Conservation (phyloP, 2,113 vertebrate genomes). For the Chlorodrepanis virens region DNA sequence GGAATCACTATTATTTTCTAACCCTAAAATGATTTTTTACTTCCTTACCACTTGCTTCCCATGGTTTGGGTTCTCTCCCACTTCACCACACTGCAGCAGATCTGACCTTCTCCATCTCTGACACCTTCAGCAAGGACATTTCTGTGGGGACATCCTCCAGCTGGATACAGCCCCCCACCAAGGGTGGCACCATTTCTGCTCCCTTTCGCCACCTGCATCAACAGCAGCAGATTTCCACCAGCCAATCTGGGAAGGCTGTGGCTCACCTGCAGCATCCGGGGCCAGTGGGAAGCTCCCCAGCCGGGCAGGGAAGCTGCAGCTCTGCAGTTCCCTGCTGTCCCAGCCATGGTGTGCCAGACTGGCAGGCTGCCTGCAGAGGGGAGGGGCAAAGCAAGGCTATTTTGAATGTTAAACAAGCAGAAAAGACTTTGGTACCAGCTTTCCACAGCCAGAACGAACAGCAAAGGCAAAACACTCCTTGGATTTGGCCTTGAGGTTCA, state of each 20-base stretch:
- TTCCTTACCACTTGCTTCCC: not conserved
- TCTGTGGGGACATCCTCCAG: not conserved
- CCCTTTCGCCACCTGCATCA: not conserved
- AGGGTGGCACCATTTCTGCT: not conserved
- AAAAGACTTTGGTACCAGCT: not conserved
- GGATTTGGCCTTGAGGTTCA: conserved; percentile 16
- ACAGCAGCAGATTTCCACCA: not conserved
- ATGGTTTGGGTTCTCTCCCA: accelerated
- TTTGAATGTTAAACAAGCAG: not conserved
- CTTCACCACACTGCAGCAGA: not conserved
- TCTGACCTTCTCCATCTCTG: not conserved
- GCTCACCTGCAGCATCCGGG: accelerated
- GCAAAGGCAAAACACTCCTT: not conserved
- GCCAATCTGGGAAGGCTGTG: accelerated
- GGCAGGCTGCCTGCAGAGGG: not conserved
- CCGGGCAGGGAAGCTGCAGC: not conserved
- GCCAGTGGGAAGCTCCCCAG: not conserved
- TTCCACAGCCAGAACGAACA: not conserved
- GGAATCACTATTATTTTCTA: not conserved
- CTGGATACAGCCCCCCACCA: not conserved
- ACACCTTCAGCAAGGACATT: not conserved
- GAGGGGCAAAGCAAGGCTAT: not conserved
- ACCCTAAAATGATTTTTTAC: not conserved
- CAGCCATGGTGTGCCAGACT: not conserved
- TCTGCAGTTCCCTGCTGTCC: not conserved